Conservation (phyloP, 2,113 vertebrate species). For the Cettia cetti region DNA sequence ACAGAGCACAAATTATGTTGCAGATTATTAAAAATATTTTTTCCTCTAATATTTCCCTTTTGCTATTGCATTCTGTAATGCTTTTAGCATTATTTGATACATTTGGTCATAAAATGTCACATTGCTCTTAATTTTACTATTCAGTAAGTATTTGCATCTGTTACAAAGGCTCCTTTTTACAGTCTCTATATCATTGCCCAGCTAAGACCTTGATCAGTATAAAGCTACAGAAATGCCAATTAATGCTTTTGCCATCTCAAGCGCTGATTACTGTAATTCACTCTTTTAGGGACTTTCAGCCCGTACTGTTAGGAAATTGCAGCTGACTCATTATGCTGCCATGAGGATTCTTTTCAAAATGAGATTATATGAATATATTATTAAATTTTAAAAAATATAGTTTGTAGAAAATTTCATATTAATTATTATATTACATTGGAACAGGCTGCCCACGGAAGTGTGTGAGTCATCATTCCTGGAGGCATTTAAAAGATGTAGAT, state of each 20-base stretch:
- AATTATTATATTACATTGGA: neutral
- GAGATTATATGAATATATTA: constrained; percentile 46
- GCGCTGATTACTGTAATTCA: constrained; percentile 71
- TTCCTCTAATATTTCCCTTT: neutral
- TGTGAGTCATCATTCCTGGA: neutral
- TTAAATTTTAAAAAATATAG: neutral
- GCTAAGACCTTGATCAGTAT: constrained; percentile 55
- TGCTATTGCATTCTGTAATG: neutral
- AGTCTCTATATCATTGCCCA: constrained; percentile 38
- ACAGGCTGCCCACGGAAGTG: neutral
- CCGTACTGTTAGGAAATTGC: constrained; percentile 44
- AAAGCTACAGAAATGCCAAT: constrained; percentile 63
- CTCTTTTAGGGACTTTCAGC: constrained; percentile 51
- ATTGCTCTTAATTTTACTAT: constrained; percentile 46
- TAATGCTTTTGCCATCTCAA: constrained; percentile 69
- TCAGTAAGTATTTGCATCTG: constrained; percentile 52
- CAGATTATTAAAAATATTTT: neutral
- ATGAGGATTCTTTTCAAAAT: constrained; percentile 49
- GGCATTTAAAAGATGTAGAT: neutral
- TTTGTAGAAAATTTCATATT: neutral
- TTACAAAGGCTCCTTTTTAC: constrained; percentile 53
- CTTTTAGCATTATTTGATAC: neutral
- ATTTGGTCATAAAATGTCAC: neutral
- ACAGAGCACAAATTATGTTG: neutral
- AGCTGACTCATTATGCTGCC: constrained; percentile 48